Conservation (phyloP, 2,797 vertebrate genomes). For the Psittacula echo region DNA sequence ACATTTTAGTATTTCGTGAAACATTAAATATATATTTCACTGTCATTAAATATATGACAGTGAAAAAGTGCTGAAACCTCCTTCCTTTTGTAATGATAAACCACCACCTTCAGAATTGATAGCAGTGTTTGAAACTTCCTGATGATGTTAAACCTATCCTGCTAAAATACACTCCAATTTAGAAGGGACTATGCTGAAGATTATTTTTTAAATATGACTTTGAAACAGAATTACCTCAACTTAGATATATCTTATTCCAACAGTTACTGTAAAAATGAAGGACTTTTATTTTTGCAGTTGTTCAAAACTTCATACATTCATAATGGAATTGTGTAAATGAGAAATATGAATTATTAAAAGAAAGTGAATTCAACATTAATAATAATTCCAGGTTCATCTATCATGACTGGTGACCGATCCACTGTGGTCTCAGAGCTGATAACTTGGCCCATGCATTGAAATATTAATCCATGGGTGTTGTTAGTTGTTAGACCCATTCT, state of each 20-base stretch:
- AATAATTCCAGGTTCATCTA: slow-evolving; percentile 17
- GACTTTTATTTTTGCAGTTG: background rate
- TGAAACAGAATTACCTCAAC: background rate
- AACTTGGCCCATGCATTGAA: background rate
- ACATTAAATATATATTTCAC: background rate
- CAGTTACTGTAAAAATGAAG: background rate
- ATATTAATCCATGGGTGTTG: slow-evolving; percentile 6
- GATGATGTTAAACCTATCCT: background rate
- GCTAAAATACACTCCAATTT: background rate
- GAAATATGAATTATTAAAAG: background rate
- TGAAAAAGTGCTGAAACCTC: background rate
- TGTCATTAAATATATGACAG: background rate
- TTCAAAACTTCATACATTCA: background rate
- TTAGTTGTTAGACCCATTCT: background rate
- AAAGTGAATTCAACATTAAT: background rate
- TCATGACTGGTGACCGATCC: background rate
- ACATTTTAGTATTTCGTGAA: background rate
- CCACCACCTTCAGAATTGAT: background rate
- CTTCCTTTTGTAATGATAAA: background rate
- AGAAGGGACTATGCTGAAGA: background rate
- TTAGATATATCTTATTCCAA: background rate
- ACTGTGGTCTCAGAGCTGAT: background rate
- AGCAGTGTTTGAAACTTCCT: background rate
- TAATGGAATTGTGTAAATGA: slow-evolving; percentile 7
- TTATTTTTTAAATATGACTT: background rate